Evolutionary conservation across 2,113 vertebrate species (phyloP), one percentile per base, ranked within the genome.

Genomic region (Nesospiza acunhae): DNA sequence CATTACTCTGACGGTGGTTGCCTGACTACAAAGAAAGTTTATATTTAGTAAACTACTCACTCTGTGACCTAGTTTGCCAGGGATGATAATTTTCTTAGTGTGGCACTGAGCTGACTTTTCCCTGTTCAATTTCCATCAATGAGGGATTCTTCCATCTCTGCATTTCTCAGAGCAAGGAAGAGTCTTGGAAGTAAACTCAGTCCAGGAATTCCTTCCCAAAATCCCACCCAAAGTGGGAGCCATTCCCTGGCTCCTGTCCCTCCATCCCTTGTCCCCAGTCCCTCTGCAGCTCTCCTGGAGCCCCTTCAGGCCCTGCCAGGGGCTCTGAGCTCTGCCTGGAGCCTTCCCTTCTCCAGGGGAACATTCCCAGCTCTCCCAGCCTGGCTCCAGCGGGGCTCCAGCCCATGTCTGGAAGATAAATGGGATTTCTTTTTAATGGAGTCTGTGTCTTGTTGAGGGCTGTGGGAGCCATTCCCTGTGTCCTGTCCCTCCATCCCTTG

Each of bases 11-110:
- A 6, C 75, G 33, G 39, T 8, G 62, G 5, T 49, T 53, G 42
- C 83, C n/a, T 69, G 64, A 83, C 53, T 94, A 73, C 89, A 87
- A 74, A 92, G 75, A 33, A 76, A 42, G 53, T 58, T 28, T 80
- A 49, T 87, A 70, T 87, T 80, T 87, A 95, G 60, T 77, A 89
- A 94, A 87, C 60, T 60, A 9, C 82, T 94, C 60, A 17, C 66
- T 87, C 58, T 42, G 1, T 84, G 76, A 89, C 76, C 68, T 56
- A 88, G 15, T 94, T 94, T 85, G 66, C 70, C 27, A 11, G 8
- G 52, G 33, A 59, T 82, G 70, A 23, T 70, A 5, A 37, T 82
- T 84, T 70, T 31, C 69, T 35, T 21, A 18, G 55, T 19, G 16
- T 46, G 87, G 63, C 47, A 5, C 31, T 37, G 70, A 58, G 31